A percentile compares a stretch with the other conserved stretches of the same genome.
These are phyloP conservation scores for Percopsis omiscomaycus DNA, from an alignment of 2,797 vertebrate species.

Conservation along the genomic window DNA sequence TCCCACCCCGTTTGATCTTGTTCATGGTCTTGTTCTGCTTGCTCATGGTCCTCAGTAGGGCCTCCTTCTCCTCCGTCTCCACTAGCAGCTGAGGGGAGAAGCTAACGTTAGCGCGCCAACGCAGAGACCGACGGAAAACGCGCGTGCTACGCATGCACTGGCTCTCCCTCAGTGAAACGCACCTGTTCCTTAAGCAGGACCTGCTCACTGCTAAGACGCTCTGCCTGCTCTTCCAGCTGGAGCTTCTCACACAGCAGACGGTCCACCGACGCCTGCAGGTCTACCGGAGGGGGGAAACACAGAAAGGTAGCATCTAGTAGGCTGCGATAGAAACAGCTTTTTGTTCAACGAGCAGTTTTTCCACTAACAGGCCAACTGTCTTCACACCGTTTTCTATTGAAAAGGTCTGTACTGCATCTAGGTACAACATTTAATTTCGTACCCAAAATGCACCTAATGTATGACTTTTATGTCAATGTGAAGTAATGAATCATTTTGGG, in stretches of 20 bases:
- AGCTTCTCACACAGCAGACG: conserved; percentile 76
- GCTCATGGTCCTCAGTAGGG: conserved; percentile 63
- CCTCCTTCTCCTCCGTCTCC: conserved; percentile 71
- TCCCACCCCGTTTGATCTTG: conserved; percentile 79
- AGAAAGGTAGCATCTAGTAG: neutral
- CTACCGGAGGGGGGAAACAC: conserved; percentile 50
- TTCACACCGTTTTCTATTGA: too few species aligned
- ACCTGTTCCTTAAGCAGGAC: conserved; percentile 75
- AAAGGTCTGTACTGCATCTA: too few species aligned
- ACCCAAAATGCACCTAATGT: too few species aligned
- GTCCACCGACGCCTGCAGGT: conserved; percentile 74
- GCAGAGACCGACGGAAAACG: neutral
- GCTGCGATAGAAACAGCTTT: neutral
- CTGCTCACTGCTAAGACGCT: conserved; percentile 68
- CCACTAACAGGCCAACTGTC: too few species aligned
- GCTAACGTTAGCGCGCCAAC: neutral
- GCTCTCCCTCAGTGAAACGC: neutral
- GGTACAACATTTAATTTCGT: too few species aligned
- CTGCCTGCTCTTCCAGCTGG: conserved; percentile 70
- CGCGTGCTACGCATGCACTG: too few species aligned
- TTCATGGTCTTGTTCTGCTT: conserved; percentile 72
- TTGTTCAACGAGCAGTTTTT: too few species aligned
- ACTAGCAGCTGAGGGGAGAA: conserved; percentile 59
- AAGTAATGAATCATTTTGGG: too few species aligned
- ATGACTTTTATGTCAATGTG: too few species aligned